phyloP scores from a whole-genome alignment of 2,113 vertebrate species.

The Meles meles region DNA sequence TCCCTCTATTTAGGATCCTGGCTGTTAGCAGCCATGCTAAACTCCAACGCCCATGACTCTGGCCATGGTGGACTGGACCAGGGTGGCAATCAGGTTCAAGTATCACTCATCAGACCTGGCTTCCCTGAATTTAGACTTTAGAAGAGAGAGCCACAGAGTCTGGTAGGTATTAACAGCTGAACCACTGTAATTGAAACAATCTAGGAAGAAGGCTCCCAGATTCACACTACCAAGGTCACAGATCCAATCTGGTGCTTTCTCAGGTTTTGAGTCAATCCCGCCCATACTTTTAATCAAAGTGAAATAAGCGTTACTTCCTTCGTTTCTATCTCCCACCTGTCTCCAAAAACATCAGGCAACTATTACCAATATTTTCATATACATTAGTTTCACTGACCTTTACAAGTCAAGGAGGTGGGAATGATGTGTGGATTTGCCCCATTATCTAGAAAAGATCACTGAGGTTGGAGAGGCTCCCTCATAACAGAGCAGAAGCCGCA shows the following conservation, averaged over 20 bases:
- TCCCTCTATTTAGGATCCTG: neutral
- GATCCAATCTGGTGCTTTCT: neutral
- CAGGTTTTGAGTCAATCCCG: neutral
- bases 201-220: neutral
- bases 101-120: neutral
- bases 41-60: neutral
- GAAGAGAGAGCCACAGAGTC: neutral
- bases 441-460: neutral
- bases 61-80: neutral
- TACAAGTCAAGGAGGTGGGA: neutral
- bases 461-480: neutral
- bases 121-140: neutral
- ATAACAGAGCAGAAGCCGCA: neutral
- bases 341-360: neutral
- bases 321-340: neutral
- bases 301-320: neutral
- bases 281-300: neutral
- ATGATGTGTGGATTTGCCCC: neutral
- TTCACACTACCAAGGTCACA: neutral
- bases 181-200: neutral
- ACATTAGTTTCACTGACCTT: neutral
- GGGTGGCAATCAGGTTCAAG: neutral
- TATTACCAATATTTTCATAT: neutral
- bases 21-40: neutral
- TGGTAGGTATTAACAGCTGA: neutral